Evolutionary conservation across 2,797 vertebrate species (phyloP), one percentile per base, ranked within the genome.

Genomic region (Gambusia yucatana): DNA sequence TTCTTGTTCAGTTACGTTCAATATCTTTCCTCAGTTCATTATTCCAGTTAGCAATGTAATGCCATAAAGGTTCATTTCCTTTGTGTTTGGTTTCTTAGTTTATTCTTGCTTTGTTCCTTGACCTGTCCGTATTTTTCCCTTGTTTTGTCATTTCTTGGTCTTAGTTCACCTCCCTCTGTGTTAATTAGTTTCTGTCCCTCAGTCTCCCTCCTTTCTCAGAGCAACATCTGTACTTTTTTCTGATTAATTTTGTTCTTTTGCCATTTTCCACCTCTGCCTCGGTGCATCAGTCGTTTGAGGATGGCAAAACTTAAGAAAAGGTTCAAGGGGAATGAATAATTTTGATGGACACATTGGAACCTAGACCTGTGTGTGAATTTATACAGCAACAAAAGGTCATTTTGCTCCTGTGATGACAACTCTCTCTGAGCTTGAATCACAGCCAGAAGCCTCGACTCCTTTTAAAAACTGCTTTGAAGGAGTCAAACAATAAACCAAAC

Each of bases 401-500:
- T 70, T 70, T 70, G 41, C 13, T 70, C 10, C 22, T 44, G 17
- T n/a, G 44, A 44, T 6, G 5, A 69, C 39, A 1, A 3, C 14
- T n/a, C 63, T 71, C 44, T 87, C 81, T 78, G 77, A 72, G 80
- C 77, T 76, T 71, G 65, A 80, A n/a, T 82, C 84, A 73, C 77
- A 63, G 47, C 75, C 82, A 85, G 79, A 87, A 77, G 75, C 50
- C 55, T 36, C 4, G 11, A 28, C 80, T 77, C 81, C 77, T 87
- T 61, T 90, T 78, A 82, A 88, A 89, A 88, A 61, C 89, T 84
- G 87, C 87, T 91, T 90, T 70, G 11, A 79, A 92, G 83, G 83
- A 91, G 84, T 75, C 83, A 87, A 89, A 94, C 91, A 94, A 94
- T 93, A 91, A 94, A 94, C 89, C 87, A 84, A 87, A 88, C 88